These are phyloP conservation scores for Ectemnius lituratus DNA, from an alignment of 2,888 invertebrate species.

Conservation along the genomic window DNA sequence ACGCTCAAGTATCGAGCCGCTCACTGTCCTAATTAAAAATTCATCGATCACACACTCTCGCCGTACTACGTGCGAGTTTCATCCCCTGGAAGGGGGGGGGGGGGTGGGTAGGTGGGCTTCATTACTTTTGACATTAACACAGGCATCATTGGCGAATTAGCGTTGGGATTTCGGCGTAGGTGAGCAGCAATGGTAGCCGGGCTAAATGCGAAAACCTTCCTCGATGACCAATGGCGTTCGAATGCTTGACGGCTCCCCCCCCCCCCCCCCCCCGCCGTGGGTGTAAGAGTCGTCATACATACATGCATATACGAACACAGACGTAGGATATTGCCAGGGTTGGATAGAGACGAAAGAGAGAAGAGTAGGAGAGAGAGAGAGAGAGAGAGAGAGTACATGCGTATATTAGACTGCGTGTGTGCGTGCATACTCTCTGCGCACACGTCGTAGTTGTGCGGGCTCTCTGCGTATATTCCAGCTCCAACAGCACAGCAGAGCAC, in stretches of 20 bases:
- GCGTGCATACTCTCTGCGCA: conserved; percentile 34
- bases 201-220: conserved; percentile 14
- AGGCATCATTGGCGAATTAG: background rate
- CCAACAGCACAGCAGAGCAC: conserved; percentile 37
- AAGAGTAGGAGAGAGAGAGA: background rate
- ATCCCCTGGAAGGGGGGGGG: too few species aligned
- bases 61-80: too few species aligned
- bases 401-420: conserved; percentile 24
- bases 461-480: conserved; percentile 29
- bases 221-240: conserved; percentile 33
- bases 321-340: conserved; percentile 1
- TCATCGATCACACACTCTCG: too few species aligned
- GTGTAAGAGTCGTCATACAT: conserved; percentile 9
- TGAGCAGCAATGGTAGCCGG: background rate
- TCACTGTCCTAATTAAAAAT: too few species aligned
- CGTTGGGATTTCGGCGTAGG: background rate
- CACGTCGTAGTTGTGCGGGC: conserved; percentile 23
- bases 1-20: too few species aligned
- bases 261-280: conserved; percentile 38
- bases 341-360: background rate
- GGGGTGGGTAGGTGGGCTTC: too few species aligned
- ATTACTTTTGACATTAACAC: too few species aligned
- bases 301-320: too few species aligned
- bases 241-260: conserved; percentile 32
- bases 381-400: background rate